Evolutionary conservation across 2,797 vertebrate genomes (phyloP).

Genomic region (Balearica regulorum): DNA sequence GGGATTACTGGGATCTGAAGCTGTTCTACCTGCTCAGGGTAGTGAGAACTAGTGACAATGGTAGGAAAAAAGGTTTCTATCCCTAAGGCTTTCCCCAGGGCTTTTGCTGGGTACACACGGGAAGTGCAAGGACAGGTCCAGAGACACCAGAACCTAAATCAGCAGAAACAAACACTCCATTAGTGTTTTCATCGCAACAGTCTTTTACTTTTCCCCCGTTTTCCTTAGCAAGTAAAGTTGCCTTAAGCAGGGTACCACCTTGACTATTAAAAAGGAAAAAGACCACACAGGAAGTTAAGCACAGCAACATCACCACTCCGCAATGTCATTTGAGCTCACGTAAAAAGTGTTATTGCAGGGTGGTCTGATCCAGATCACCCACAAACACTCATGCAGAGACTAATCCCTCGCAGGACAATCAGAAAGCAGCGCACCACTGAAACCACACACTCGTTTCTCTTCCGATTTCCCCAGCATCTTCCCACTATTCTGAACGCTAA

Average conservation of each 20-base stretch:
- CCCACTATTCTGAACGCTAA: neutral
- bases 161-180: constrained; percentile 40
- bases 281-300: neutral
- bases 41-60: neutral
- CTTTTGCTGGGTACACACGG: neutral
- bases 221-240: neutral
- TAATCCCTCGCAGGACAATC: neutral
- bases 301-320: neutral
- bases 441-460: neutral
- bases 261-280: neutral
- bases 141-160: constrained; percentile 36
- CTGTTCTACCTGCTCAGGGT: neutral
- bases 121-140: constrained; percentile 20
- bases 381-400: neutral
- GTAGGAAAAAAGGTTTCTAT: neutral
- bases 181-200: neutral
- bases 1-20: neutral
- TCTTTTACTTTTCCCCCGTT: neutral
- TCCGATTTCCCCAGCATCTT: neutral
- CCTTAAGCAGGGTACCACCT: neutral
- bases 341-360: neutral
- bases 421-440: neutral
- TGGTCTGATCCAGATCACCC: neutral
- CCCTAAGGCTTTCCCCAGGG: neutral
- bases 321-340: neutral